Evolutionary conservation across 2,797 vertebrate genomes (phyloP).

Genomic region (Alosa sapidissima): DNA sequence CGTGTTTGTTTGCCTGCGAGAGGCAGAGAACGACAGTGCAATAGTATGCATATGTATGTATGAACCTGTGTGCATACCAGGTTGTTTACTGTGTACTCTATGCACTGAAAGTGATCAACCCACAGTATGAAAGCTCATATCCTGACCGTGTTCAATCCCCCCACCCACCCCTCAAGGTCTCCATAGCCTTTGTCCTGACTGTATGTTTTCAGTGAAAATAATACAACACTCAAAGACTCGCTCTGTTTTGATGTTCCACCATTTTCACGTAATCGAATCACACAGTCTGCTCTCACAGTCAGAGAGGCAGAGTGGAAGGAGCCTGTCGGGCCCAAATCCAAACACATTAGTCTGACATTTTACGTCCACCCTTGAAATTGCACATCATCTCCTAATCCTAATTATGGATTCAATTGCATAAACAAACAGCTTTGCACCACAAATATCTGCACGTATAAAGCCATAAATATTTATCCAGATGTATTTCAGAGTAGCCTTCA

Average conservation of each 20-base stretch:
- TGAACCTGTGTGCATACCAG: neutral
- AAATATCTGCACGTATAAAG: conserved; percentile 75
- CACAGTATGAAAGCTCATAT: conserved; percentile 71
- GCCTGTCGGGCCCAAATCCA: conserved; percentile 71
- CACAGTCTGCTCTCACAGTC: conserved; percentile 70
- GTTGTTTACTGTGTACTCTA: neutral
- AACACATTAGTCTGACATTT: conserved; percentile 73
- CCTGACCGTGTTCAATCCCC: conserved; percentile 57
- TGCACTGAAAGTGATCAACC: neutral
- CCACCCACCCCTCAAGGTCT: conserved; percentile 52
- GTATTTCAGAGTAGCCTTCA: conserved; percentile 58
- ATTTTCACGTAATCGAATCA: conserved; percentile 75
- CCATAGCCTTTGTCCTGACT: conserved; percentile 67
- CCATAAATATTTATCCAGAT: conserved; percentile 81
- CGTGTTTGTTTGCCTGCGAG: neutral
- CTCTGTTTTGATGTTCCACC: conserved; percentile 69
- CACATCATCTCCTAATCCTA: conserved; percentile 72
- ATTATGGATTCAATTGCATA: conserved; percentile 80
- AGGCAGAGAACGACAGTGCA: neutral
- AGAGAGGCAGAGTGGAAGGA: conserved; percentile 62
- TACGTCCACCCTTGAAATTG: conserved; percentile 69
- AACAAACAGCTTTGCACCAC: conserved; percentile 78
- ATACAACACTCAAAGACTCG: conserved; percentile 59
- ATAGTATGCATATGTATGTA: neutral
- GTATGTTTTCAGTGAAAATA: conserved; percentile 76